These are phyloP conservation scores for Turritopsis rubra DNA, from an alignment of 30 jellyfish, hydroid and myxozoan genomes.

Conservation along the genomic window DNA sequence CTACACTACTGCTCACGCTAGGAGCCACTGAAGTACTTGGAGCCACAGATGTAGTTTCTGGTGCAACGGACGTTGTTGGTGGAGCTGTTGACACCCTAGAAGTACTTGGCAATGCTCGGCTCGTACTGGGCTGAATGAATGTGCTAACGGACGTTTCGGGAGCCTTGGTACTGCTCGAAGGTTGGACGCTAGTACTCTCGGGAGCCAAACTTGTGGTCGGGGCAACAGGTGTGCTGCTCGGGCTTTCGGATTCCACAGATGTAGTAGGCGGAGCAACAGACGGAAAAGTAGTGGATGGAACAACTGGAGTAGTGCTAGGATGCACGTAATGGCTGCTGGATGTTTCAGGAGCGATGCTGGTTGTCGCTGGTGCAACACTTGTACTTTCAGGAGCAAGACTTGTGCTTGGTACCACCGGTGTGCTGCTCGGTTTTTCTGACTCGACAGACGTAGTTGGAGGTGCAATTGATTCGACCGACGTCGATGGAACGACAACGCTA, in stretches of 20 bases:
- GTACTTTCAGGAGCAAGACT: not conserved
- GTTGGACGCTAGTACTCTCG: too few species aligned
- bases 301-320: not conserved
- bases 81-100: slow-evolving; percentile 5
- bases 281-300: slow-evolving; percentile 4
- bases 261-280: slow-evolving; percentile 28
- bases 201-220: too few species aligned
- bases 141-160: not conserved
- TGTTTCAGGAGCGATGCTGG: slow-evolving; percentile 1
- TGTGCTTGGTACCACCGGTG: not conserved
- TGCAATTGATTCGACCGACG: slow-evolving; percentile 8
- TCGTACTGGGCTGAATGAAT: not conserved
- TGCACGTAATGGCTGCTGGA: not conserved
- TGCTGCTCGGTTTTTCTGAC: slow-evolving; percentile 28
- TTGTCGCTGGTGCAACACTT: not conserved
- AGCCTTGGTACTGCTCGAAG: too few species aligned
- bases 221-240: too few species aligned
- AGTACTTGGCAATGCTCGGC: not conserved
- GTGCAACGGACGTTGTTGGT: slow-evolving; percentile 27
- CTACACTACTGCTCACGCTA: too few species aligned
- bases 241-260: too few species aligned
- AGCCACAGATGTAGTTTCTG: too few species aligned
- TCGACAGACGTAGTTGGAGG: slow-evolving; percentile 14
- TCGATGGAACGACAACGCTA: slow-evolving; percentile 14
- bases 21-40: slow-evolving; percentile 12